Base-by-base conservation (phyloP, 2,113 vertebrate species). In the Tachysurus fulvidraco region DNA sequence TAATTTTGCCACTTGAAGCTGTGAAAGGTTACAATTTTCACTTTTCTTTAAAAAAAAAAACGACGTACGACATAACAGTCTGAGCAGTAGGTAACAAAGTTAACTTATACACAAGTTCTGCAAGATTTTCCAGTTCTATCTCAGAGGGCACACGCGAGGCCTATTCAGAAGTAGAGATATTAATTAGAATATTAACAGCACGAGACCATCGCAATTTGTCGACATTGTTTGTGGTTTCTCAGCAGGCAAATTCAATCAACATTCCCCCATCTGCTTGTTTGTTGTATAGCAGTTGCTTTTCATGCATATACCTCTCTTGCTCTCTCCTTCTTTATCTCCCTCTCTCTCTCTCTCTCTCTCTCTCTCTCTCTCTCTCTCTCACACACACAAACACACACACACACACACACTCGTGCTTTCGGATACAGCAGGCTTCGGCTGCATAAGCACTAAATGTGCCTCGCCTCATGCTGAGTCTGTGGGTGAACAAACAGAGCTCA, bases 171-270 rank as follows among this genome's bases (percentile, higher is more conserved):
- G 86, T 59, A 65, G 86, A 85, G 50, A 83, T 83, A 86, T 88
- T 81, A 86, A 86, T 88, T 88, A 86, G 76, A 84, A 88, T 88
- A 86, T 84, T 83, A 90, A 79, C 84, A 88, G 86, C 89, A 81
- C 65, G 84, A 81, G 65, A 83, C 65, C 41, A 76, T 19, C 73
- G 55, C 85, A 67, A 55, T 84, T 85, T 85, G 79, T 69, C 71
- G 46, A 28, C 77, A 59, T 85, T 86, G 74, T 80, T 88, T 88
- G 83, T 83, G 89, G 52, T 81, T 88, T 84, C 81, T 86, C 67
- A 82, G 81, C 87, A 69, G 76, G 85, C 67, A 81, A 85, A 86
- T 86, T 84, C 74, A 90, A 90, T 88, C 81, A 90, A 52, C 84
- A 84, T 85, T 65, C 82, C 16, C 85, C 87, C 84, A 88, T 90